Evolutionary conservation across 2,113 vertebrate genomes (phyloP).

Genomic region (Cottus gobio): DNA sequence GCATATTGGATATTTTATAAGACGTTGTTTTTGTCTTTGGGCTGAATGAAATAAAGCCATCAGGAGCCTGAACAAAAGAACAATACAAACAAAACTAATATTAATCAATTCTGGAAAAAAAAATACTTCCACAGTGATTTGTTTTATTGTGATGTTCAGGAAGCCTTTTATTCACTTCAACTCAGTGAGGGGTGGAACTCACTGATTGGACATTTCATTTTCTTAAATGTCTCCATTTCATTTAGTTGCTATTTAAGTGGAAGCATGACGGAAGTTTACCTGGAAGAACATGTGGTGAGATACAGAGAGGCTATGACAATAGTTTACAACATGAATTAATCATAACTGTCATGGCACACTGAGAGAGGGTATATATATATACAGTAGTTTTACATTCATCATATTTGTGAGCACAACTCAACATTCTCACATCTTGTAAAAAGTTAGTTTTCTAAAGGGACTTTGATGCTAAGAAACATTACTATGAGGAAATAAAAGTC

Average conservation of each 20-base stretch:
- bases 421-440: not conserved
- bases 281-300: not conserved
- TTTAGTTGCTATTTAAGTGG: not conserved
- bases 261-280: not conserved
- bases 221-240: not conserved
- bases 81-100: conserved; percentile 7
- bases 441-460: not conserved
- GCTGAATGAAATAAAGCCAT: conserved; percentile 19
- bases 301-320: not conserved
- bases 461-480: not conserved
- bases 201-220: not conserved
- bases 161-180: conserved; percentile 24
- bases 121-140: not conserved
- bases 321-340: not conserved
- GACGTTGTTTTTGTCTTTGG: conserved; percentile 40
- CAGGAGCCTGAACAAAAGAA: conserved; percentile 11
- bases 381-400: not conserved
- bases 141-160: not conserved
- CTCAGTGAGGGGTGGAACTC: not conserved
- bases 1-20: conserved; percentile 43
- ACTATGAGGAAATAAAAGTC: not conserved
- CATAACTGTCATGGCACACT: not conserved
- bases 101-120: conserved; percentile 31
- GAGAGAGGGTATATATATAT: not conserved
- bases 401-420: not conserved